Percentiles rank a stretch among this genome's conserved stretches.
These are phyloP conservation scores for Lordiphosa clarofinis DNA, from an alignment of 1,140 invertebrate genomes.

Conservation along the genomic window DNA sequence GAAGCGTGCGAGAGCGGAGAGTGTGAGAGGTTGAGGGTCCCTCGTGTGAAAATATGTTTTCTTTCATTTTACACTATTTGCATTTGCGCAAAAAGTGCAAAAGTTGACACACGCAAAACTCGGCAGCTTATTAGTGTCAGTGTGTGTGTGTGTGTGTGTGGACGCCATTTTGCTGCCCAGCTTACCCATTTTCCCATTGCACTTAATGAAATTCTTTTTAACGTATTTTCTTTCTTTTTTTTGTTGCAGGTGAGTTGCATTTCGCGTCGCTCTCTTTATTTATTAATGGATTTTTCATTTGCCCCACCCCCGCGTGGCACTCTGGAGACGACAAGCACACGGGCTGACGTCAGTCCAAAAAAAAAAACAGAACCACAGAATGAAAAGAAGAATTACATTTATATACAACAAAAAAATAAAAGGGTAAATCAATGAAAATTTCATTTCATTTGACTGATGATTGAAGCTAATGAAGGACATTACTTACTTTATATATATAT, in stretches of 20 bases:
- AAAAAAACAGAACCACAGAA: slow-evolving; percentile 10
- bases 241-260: slow-evolving; percentile 67
- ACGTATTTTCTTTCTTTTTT: slow-evolving; percentile 20
- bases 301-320: slow-evolving; percentile 10
- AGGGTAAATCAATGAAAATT: slow-evolving; percentile 7
- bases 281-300: slow-evolving; percentile 72
- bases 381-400: neutral
- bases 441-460: too few species aligned
- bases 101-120: slow-evolving; percentile 69
- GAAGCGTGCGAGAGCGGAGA: slow-evolving; percentile 37
- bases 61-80: slow-evolving; percentile 70
- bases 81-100: slow-evolving; percentile 74
- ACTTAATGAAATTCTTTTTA: slow-evolving; percentile 72
- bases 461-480: neutral
- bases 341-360: slow-evolving; percentile 45
- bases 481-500: too few species aligned
- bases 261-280: slow-evolving; percentile 52
- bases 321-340: slow-evolving; percentile 19
- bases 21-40: neutral
- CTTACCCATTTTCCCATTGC: slow-evolving; percentile 38
- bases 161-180: slow-evolving; percentile 64
- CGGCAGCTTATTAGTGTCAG: slow-evolving; percentile 35
- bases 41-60: slow-evolving; percentile 62
- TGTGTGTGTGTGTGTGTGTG: slow-evolving; percentile 31
- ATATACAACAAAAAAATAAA: neutral